Conservation (phyloP, 2,113 vertebrate genomes). For the Nothocercus nigrocapillus region DNA sequence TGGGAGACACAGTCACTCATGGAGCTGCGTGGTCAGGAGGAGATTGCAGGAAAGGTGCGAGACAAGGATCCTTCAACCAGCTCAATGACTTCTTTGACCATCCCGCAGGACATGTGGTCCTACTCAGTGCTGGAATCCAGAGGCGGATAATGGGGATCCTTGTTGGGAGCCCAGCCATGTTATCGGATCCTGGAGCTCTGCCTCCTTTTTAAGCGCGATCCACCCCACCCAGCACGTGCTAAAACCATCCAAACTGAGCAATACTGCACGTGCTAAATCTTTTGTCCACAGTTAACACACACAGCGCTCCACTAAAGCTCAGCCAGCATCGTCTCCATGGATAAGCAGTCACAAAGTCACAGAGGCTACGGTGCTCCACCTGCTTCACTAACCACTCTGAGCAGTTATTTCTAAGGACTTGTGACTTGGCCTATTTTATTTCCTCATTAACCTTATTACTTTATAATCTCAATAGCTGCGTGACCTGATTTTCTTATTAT, state of each 20-base stretch:
- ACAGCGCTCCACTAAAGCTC: neutral
- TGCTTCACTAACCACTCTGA: neutral
- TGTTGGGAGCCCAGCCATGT: accelerated
- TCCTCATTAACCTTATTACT: neutral
- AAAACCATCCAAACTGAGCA: neutral
- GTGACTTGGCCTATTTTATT: neutral
- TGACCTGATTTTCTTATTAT: neutral
- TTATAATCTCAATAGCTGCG: neutral
- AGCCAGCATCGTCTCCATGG: accelerated
- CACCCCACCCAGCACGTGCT: neutral
- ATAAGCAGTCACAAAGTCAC: neutral
- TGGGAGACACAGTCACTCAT: neutral
- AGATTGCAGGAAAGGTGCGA: too few relatives aligned
- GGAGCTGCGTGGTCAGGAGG: too few relatives aligned
- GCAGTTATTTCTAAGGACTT: neutral
- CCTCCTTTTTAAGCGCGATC: neutral
- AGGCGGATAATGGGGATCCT: too few relatives aligned
- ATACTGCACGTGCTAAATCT: neutral
- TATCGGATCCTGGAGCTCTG: neutral
- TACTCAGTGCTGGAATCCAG: too few relatives aligned
- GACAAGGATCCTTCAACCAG: too few relatives aligned
- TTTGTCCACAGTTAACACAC: neutral
- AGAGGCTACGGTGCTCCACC: neutral
- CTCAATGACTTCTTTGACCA: too few relatives aligned
- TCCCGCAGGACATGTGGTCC: too few relatives aligned